Evolutionary conservation across 2,113 vertebrate genomes (phyloP).

Genomic region (Cnemophilus loriae): DNA sequence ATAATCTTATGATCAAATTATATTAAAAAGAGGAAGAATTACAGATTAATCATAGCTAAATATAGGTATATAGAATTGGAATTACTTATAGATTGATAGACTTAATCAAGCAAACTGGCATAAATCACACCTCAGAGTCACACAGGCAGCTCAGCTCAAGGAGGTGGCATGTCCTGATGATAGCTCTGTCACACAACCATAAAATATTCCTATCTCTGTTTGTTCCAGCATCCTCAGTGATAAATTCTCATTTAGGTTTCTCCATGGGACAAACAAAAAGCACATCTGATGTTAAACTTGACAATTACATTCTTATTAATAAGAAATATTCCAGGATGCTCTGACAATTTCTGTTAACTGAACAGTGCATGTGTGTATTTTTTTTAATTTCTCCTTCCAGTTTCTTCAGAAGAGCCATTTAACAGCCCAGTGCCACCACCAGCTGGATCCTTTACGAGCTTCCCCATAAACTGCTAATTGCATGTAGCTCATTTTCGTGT

Average conservation of each 20-base stretch:
- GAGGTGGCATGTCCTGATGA: background rate
- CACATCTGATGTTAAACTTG: background rate
- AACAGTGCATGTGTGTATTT: background rate
- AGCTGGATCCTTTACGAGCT: background rate
- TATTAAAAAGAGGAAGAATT: background rate
- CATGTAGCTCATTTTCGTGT: background rate
- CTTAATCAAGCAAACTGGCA: background rate
- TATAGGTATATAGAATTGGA: background rate
- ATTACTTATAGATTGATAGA: background rate
- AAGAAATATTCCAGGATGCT: background rate
- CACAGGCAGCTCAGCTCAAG: background rate
- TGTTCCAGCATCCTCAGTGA: background rate
- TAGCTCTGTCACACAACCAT: background rate
- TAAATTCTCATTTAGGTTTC: background rate
- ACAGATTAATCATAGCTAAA: background rate
- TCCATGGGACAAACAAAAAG: background rate
- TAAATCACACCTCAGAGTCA: background rate
- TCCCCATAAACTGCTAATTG: constrained; percentile 1
- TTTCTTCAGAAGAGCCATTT: background rate
- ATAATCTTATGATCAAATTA: background rate
- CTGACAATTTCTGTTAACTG: background rate
- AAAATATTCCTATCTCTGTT: background rate
- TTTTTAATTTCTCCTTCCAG: background rate
- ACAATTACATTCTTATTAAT: background rate
- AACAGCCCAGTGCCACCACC: background rate